phyloP scores from a whole-genome alignment of 2,113 vertebrate genomes.

The Diadophis punctatus region DNA sequence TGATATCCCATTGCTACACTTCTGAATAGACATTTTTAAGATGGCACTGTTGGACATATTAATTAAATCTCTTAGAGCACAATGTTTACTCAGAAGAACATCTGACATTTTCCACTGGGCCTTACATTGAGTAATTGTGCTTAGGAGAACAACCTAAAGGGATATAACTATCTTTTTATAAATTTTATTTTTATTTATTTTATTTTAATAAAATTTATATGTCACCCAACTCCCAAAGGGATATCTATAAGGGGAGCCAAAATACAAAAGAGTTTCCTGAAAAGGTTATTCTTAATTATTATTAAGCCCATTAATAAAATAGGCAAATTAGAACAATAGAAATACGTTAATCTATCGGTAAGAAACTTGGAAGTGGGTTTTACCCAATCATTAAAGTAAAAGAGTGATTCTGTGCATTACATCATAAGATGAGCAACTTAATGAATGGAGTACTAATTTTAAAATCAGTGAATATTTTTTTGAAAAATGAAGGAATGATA shows the following conservation, averaged over 20 bases:
- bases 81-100: neutral
- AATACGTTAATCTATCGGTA: neutral
- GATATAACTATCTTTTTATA: neutral
- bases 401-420: neutral
- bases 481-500: neutral
- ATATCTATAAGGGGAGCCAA: neutral
- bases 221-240: too few species aligned
- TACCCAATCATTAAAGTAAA: neutral
- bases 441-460: neutral
- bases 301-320: neutral
- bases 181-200: too few species aligned
- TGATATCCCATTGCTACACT: neutral
- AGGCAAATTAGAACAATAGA: neutral
- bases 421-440: neutral
- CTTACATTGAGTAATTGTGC: neutral
- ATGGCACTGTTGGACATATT: neutral
- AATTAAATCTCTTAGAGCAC: neutral
- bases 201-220: too few species aligned
- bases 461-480: neutral
- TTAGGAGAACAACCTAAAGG: neutral
- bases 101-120: neutral
- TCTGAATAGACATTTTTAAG: neutral
- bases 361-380: neutral
- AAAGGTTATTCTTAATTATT: neutral
- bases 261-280: neutral